Percentiles rank a stretch among this genome's conserved stretches.
phyloP scores from a whole-genome alignment of 1,140 invertebrate genomes.

The Hesperophylax magnus region DNA sequence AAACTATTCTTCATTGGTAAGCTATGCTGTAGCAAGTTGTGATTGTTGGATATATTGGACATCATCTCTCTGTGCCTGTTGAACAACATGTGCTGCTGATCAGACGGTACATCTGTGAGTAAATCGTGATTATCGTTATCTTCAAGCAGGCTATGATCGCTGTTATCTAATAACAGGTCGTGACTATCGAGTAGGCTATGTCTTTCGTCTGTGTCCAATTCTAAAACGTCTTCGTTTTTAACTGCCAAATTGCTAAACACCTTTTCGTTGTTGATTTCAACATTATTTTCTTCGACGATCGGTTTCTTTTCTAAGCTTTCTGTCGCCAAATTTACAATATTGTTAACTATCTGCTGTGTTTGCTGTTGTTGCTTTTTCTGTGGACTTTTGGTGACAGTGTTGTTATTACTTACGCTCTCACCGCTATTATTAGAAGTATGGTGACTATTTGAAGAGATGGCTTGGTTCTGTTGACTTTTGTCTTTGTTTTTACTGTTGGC shows the following conservation, averaged over 20 bases:
- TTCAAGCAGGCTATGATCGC: slow-evolving; percentile 66
- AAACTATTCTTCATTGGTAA: slow-evolving; percentile 44
- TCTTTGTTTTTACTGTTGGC: too few species aligned
- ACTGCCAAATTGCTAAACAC: slow-evolving; percentile 59
- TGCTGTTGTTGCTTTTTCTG: slow-evolving; percentile 63
- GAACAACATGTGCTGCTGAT: slow-evolving; percentile 64
- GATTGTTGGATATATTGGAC: slow-evolving; percentile 60
- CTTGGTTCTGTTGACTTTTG: slow-evolving; percentile 41
- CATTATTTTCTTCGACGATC: slow-evolving; percentile 50
- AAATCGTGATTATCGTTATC: slow-evolving; percentile 65
- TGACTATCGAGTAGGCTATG: slow-evolving; percentile 68
- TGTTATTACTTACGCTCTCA: slow-evolving; percentile 49
- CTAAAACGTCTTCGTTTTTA: slow-evolving; percentile 5
- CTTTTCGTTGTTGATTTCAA: slow-evolving; percentile 55
- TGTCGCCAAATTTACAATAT: slow-evolving; percentile 46
- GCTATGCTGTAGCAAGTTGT: slow-evolving; percentile 57
- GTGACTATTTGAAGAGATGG: background rate
- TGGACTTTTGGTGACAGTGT: slow-evolving; percentile 61
- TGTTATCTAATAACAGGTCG: slow-evolving; percentile 66
- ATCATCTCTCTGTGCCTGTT: slow-evolving; percentile 60
- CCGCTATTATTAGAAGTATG: slow-evolving; percentile 53
- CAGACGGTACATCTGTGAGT: slow-evolving; percentile 63
- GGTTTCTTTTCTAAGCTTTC: slow-evolving; percentile 37
- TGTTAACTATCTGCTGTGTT: slow-evolving; percentile 64
- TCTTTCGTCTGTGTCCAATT: slow-evolving; percentile 62